Percentiles rank a stretch among this genome's conserved stretches.
Conservation (phyloP, 2,888 invertebrate species). For the Caenorhabditis afra region DNA sequence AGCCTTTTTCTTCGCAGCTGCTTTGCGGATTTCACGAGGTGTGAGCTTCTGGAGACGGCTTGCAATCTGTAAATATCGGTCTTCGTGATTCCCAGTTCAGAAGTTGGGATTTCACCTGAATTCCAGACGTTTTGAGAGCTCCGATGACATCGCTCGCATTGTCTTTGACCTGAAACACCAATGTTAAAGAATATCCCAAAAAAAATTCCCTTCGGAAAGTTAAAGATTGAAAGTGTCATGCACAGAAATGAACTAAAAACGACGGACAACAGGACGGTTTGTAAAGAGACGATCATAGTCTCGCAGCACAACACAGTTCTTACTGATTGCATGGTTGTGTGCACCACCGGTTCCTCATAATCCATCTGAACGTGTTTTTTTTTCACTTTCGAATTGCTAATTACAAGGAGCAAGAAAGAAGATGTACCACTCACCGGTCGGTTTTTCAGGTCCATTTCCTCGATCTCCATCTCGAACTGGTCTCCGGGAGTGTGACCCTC, state of each 20-base stretch:
- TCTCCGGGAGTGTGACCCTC: slow-evolving; percentile 94
- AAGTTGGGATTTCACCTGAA: slow-evolving; percentile 50
- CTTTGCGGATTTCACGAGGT: slow-evolving; percentile 52
- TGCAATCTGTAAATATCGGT: slow-evolving; percentile 41
- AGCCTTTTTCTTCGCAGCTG: slow-evolving; percentile 40
- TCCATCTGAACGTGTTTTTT: slow-evolving; percentile 28
- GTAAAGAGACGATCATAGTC: background rate
- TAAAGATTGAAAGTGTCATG: slow-evolving; percentile 17
- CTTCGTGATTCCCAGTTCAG: background rate
- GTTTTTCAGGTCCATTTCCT: slow-evolving; percentile 61
- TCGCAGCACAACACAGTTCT: slow-evolving; percentile 37
- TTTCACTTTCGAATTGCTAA: background rate
- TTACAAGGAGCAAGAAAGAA: background rate
- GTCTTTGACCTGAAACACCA: slow-evolving; percentile 64
- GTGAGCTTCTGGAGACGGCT: slow-evolving; percentile 46
- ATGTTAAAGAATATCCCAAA: too few relatives aligned
- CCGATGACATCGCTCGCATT: slow-evolving; percentile 69
- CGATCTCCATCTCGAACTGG: slow-evolving; percentile 93
- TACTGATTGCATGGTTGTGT: slow-evolving; percentile 50
- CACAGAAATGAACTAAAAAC: slow-evolving; percentile 28
- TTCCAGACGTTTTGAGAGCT: slow-evolving; percentile 63
- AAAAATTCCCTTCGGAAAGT: background rate
- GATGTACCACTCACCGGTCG: slow-evolving; percentile 51
- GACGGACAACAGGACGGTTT: slow-evolving; percentile 5
- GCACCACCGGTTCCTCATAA: slow-evolving; percentile 29